phyloP scores from a whole-genome alignment of 2,888 invertebrate species.

The Nezara viridula region DNA sequence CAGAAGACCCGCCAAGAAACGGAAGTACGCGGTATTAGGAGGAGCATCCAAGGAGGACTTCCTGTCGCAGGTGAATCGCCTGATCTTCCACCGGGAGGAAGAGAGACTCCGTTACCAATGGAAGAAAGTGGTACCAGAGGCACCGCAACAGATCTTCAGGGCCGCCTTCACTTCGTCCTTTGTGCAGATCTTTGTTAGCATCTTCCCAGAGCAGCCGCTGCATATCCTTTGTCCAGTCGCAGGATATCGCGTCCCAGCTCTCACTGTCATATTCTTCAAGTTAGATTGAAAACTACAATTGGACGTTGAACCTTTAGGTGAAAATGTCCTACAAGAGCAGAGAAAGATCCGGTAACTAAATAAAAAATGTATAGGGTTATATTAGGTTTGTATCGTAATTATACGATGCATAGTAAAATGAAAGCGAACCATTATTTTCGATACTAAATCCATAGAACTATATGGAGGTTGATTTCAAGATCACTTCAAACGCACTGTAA shows the following conservation, averaged over 20 bases:
- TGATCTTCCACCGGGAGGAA: constrained; percentile 40
- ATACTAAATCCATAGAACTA: no score
- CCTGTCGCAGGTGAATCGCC: constrained; percentile 22
- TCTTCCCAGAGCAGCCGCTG: background rate
- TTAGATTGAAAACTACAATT: background rate
- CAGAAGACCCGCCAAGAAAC: background rate
- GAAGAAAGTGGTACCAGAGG: constrained; percentile 20
- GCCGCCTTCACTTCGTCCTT: constrained; percentile 11
- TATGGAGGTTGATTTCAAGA: no score
- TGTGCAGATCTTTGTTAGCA: constrained; percentile 18
- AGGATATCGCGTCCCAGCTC: background rate
- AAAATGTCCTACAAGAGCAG: background rate
- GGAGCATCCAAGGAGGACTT: constrained; percentile 23
- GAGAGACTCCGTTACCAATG: constrained; percentile 41
- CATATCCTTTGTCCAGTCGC: background rate
- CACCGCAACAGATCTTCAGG: constrained; percentile 8
- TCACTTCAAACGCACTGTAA: no score
- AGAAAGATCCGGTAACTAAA: no score
- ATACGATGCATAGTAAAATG: no score
- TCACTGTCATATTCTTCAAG: background rate
- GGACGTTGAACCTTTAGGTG: background rate
- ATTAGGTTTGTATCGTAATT: no score
- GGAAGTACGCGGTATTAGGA: background rate
- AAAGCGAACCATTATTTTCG: no score
- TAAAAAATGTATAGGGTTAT: no score